Base-by-base conservation (phyloP, 1,140 invertebrate species). In the Eufriesea mexicana region DNA sequence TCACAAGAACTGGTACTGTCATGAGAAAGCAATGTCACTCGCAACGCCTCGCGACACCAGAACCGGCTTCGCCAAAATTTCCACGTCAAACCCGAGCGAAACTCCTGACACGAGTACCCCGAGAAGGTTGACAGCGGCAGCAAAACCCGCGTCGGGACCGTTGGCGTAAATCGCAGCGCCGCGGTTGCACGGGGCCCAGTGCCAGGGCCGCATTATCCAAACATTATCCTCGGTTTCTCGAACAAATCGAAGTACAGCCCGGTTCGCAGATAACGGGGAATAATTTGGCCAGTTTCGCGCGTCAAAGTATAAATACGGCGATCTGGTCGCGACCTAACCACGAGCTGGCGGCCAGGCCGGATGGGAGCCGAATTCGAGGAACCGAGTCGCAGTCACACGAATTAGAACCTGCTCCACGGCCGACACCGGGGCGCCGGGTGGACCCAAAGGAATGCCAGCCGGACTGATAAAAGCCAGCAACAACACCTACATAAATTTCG, bases 401-500 rank as follows among this genome's bases (percentile, higher is more conserved):
- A 94, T 94, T 93, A 93, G 93, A 94, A 94, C 93, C 93, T 94
- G 93, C 91, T 94, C 89, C 90, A 5, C 85, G 89, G 93, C 92
- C 93, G 93, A 94, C 94, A 91, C 84, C 89, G 86, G 94, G 93
- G 92, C 93, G 93, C 93, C 93, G 92, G 90, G 87, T 92, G 91
- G 92, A 93, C 90, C 92, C 88, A 83, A 83, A 93, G 93, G 94
- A 94, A 94, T 94, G 93, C 91, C 91, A 92, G 89, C 89, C 89
- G 92, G 81, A 87, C 93, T 94, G 94, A 94, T 94, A 94, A 94
- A 94, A 93, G 91, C 93, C 91, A 92, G 88, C 92, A 91, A 89
- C 93, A 94, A 94, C 94, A 94, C 93, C 94, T 94, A 94, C 93
- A 94, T 94, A 94, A 94, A 94, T 94, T 94, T 93, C 88, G 91